Conservation (phyloP, 1,140 invertebrate genomes). For the Arion vulgaris region DNA sequence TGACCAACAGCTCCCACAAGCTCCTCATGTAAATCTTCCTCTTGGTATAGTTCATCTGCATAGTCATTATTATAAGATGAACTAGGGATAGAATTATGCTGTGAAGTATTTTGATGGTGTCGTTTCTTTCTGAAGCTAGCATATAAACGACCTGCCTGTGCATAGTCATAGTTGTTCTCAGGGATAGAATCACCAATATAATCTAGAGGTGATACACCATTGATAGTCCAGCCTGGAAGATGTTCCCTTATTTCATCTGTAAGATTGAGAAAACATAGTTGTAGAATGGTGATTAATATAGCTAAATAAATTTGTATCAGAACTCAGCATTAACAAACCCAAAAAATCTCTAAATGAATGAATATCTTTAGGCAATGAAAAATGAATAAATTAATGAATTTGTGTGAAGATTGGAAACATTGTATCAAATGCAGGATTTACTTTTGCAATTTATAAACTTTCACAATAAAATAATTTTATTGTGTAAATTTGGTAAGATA, state of each 20-base stretch:
- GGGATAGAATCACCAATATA: constrained; percentile 44
- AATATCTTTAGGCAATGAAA: neutral
- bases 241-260: constrained; percentile 49
- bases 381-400: too few species aligned
- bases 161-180: constrained; percentile 45
- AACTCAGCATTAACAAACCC: neutral
- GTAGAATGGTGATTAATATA: too few species aligned
- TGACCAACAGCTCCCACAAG: neutral
- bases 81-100: neutral
- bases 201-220: constrained; percentile 44
- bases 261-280: neutral
- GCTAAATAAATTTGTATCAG: neutral
- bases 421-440: too few species aligned
- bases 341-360: neutral
- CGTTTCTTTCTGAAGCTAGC: constrained; percentile 51
- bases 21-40: neutral
- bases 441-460: too few species aligned
- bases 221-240: constrained; percentile 48
- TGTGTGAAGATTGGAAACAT: too few species aligned
- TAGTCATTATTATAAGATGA: neutral
- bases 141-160: constrained; percentile 50
- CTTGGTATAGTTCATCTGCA: neutral
- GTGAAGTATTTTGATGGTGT: neutral
- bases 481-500: too few species aligned
- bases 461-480: too few species aligned